Percentiles rank a stretch among this genome's conserved stretches.
Evolutionary conservation across 2,797 vertebrate genomes (phyloP).

Genomic region (Eulemur mongoz): DNA sequence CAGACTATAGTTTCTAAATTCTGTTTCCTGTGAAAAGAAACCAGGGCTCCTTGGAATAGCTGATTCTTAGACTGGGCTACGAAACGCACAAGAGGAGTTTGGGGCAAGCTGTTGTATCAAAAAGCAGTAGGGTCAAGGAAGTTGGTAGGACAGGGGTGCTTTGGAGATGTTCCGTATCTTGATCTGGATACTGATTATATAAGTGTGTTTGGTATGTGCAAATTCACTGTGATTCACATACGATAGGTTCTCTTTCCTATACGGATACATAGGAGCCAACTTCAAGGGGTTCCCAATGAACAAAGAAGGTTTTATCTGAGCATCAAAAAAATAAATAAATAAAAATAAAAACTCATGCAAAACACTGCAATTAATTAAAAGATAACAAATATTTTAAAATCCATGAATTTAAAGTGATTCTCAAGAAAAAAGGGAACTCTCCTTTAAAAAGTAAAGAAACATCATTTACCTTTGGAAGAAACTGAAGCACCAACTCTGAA

Average conservation of each 20-base stretch:
- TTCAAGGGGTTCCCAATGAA: not conserved
- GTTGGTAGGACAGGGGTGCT: not conserved
- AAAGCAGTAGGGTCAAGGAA: not conserved
- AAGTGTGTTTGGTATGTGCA: not conserved
- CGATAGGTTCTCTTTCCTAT: not conserved
- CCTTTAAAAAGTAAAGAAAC: not conserved
- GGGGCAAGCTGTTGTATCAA: not conserved
- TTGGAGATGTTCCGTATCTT: not conserved
- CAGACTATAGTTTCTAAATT: not conserved
- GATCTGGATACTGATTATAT: not conserved
- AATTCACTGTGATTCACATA: not conserved
- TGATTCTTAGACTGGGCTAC: not conserved
- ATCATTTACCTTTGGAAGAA: conserved; percentile 9
- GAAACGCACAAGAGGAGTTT: not conserved
- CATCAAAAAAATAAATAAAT: not conserved
- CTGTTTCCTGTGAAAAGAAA: not conserved
- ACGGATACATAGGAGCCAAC: not conserved
- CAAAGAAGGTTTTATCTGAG: not conserved
- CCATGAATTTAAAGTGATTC: not conserved
- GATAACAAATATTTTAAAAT: not conserved
- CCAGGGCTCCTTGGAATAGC: not conserved
- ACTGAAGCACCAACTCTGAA: not conserved
- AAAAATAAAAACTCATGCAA: not conserved
- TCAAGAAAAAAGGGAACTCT: not conserved
- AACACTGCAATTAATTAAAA: not conserved